phyloP scores from a whole-genome alignment of 2,797 vertebrate genomes.

The Nannoperca obscura region DNA sequence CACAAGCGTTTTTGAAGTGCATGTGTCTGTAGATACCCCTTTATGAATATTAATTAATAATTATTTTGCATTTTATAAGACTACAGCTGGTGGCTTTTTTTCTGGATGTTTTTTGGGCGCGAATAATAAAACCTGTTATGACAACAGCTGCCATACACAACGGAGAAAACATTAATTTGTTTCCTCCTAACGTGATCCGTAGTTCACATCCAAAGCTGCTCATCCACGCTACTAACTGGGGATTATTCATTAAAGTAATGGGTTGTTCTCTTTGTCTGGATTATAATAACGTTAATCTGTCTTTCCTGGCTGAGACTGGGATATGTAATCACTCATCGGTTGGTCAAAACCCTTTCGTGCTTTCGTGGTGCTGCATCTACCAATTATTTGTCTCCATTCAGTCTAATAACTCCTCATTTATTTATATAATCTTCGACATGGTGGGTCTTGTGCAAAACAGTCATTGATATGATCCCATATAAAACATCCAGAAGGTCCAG shows the following conservation, averaged over 20 bases:
- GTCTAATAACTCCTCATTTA: conserved; percentile 40
- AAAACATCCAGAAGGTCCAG: conserved; percentile 36
- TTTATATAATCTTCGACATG: conserved; percentile 50
- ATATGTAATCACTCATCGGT: conserved; percentile 37
- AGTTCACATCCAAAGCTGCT: conserved; percentile 51
- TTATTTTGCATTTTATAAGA: neutral
- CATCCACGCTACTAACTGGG: conserved; percentile 53
- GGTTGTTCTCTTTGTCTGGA: conserved; percentile 67
- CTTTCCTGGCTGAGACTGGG: conserved; percentile 41
- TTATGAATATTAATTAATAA: neutral
- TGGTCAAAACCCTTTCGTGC: conserved; percentile 20
- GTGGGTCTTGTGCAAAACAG: conserved; percentile 11
- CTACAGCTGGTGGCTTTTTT: neutral
- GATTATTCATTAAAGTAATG: conserved; percentile 70
- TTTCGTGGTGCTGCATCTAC: conserved; percentile 15
- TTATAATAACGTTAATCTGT: conserved; percentile 73
- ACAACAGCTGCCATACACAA: conserved; percentile 1
- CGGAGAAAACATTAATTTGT: conserved; percentile 11
- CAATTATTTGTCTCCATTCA: conserved; percentile 17
- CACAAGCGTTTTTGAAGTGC: neutral
- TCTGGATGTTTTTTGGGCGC: neutral
- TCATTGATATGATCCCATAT: neutral
- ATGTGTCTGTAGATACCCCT: neutral
- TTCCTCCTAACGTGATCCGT: conserved; percentile 33
- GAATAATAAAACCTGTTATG: neutral